These are phyloP conservation scores for Hypomecis atomaria DNA, from an alignment of 2,888 invertebrate species.

Conservation along the genomic window DNA sequence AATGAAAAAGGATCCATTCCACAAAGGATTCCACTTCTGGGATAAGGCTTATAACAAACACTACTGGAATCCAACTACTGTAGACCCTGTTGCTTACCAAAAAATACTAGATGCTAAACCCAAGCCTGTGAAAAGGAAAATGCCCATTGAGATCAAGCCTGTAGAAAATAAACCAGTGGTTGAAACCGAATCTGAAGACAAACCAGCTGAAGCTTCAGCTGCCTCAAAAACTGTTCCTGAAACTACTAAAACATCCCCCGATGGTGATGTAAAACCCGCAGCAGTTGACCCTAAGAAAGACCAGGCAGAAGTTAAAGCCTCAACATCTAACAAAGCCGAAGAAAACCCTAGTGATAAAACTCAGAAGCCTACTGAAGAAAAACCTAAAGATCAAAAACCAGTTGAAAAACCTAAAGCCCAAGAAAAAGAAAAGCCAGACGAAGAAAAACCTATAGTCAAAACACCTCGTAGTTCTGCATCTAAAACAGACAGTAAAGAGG, in stretches of 20 bases:
- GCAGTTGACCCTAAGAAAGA: background rate
- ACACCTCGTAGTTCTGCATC: background rate
- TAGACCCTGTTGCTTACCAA: constrained; percentile 36
- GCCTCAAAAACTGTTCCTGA: constrained; percentile 7
- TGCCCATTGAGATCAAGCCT: constrained; percentile 1
- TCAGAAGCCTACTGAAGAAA: constrained; percentile 9
- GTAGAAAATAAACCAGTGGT: constrained; percentile 9
- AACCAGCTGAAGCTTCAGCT: constrained; percentile 7
- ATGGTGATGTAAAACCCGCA: constrained; percentile 2
- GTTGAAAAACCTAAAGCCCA: constrained; percentile 1
- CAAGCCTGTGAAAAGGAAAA: constrained; percentile 11
- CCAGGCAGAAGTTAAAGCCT: background rate
- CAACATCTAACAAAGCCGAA: constrained; percentile 1
- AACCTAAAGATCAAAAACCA: background rate
- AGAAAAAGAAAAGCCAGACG: too few relatives aligned
- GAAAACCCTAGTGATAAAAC: background rate
- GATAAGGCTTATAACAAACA: constrained; percentile 66
- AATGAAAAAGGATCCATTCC: constrained; percentile 61
- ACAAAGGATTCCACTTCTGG: constrained; percentile 66
- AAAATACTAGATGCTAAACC: background rate
- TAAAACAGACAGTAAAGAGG: constrained; percentile 2
- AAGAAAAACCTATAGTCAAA: background rate
- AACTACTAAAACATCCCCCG: background rate
- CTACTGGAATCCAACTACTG: constrained; percentile 66
- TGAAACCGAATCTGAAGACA: constrained; percentile 1